Evolutionary conservation across 2,113 vertebrate genomes (phyloP).

Genomic region (Pogona vitticeps): DNA sequence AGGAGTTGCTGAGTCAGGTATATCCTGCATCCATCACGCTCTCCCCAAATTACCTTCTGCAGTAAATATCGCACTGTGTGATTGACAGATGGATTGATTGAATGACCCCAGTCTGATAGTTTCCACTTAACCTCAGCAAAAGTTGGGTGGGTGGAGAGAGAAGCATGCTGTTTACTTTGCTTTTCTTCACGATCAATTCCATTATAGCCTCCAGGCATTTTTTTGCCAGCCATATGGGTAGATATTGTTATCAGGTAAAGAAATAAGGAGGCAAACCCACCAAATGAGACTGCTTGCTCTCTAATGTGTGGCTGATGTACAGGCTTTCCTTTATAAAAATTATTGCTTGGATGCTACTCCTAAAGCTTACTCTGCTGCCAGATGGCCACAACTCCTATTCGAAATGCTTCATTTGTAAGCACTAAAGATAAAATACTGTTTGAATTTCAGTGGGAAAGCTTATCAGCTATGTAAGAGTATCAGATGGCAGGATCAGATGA

Average conservation of each 20-base stretch:
- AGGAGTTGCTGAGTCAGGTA: background rate
- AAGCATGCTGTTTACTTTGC: background rate
- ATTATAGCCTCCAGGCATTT: background rate
- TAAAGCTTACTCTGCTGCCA: background rate
- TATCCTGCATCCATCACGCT: slow-evolving; percentile 14
- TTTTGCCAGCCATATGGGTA: background rate
- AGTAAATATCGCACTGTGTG: slow-evolving; percentile 16
- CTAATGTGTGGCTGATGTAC: background rate
- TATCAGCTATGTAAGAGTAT: background rate
- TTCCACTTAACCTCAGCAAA: slow-evolving; percentile 26
- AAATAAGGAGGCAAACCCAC: background rate
- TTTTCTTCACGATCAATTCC: background rate
- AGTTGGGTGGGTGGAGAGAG: background rate
- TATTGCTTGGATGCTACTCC: background rate
- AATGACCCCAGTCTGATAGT: slow-evolving; percentile 13
- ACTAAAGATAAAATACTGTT: background rate
- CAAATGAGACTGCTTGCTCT: background rate
- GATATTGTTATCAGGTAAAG: slow-evolving; percentile 1
- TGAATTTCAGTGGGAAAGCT: background rate
- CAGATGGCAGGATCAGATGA: too few species aligned
- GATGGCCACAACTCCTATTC: background rate
- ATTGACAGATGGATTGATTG: slow-evolving; percentile 14
- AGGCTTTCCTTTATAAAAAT: background rate
- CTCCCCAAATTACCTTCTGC: background rate
- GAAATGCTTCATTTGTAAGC: background rate